Evolutionary conservation across 2,888 invertebrate genomes (phyloP).

Genomic region (Xestia c-nigrum): DNA sequence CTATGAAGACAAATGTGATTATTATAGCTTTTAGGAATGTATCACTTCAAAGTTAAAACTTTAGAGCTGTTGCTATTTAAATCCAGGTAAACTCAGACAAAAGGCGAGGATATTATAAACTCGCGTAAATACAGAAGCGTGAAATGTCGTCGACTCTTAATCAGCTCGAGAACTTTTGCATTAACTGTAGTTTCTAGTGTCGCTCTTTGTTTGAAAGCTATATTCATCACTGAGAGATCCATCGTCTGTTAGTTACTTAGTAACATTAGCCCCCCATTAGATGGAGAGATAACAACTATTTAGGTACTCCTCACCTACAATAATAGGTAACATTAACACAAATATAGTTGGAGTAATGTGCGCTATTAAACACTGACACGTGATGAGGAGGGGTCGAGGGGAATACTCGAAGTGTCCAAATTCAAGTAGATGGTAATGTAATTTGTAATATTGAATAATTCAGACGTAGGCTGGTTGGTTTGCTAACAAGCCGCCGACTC

Average conservation of each 20-base stretch:
- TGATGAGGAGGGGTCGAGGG: slow-evolving; percentile 1
- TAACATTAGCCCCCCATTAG: neutral
- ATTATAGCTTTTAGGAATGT: neutral
- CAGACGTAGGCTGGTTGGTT: slow-evolving; percentile 54
- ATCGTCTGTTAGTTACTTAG: neutral
- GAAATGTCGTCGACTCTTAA: slow-evolving; percentile 3
- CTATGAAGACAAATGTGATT: slow-evolving; percentile 15
- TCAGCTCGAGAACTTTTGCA: slow-evolving; percentile 17
- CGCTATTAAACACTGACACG: slow-evolving; percentile 16
- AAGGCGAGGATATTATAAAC: neutral
- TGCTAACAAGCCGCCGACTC: slow-evolving; percentile 4
- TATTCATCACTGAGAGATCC: neutral
- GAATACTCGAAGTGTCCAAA: slow-evolving; percentile 66
- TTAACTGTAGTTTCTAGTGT: neutral
- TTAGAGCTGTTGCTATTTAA: neutral
- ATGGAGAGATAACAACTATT: neutral
- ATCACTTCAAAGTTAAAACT: neutral
- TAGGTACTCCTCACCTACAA: slow-evolving; percentile 11
- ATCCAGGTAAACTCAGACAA: neutral
- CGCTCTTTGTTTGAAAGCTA: slow-evolving; percentile 11
- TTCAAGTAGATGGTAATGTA: slow-evolving; percentile 71
- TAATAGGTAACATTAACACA: slow-evolving; percentile 22
- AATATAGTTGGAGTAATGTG: slow-evolving; percentile 36
- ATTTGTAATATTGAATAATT: slow-evolving; percentile 79
- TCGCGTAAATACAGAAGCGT: neutral